phyloP scores from a whole-genome alignment of 1,140 invertebrate genomes.

The Heliconius melpomene region DNA sequence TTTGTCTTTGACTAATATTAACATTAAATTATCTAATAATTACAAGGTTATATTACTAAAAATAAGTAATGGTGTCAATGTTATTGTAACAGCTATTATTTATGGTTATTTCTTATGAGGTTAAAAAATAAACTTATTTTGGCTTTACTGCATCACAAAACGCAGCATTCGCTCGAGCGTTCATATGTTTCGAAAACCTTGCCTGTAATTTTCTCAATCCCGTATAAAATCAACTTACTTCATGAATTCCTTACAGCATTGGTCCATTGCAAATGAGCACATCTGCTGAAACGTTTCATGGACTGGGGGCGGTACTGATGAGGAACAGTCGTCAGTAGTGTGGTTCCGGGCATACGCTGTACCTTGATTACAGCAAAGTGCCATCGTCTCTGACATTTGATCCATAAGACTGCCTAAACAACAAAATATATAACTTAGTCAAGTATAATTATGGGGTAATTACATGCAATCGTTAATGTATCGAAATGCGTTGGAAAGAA shows the following conservation, averaged over 20 bases:
- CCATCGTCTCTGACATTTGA: slow-evolving; percentile 56
- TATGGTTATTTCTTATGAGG: no score
- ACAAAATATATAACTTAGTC: slow-evolving; percentile 5
- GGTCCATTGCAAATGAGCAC: slow-evolving; percentile 62
- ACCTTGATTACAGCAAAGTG: slow-evolving; percentile 65
- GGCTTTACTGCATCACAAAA: no score
- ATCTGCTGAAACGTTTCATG: slow-evolving; percentile 45
- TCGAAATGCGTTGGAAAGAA: no score
- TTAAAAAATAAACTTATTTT: no score
- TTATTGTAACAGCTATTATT: no score
- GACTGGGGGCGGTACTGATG: slow-evolving; percentile 53
- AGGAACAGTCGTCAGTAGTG: slow-evolving; percentile 52
- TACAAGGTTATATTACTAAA: background rate
- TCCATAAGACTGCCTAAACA: slow-evolving; percentile 52
- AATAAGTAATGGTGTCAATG: background rate
- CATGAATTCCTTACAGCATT: slow-evolving; percentile 69
- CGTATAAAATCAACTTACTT: slow-evolving; percentile 49
- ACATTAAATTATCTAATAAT: background rate
- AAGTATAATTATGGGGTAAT: background rate
- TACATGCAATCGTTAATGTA: no score
- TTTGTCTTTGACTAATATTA: background rate
- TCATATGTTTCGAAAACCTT: no score
- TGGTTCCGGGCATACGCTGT: slow-evolving; percentile 55
- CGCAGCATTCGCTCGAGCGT: no score
- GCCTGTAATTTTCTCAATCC: no score